phyloP scores from a whole-genome alignment of 2,888 invertebrate genomes.

The Oxystoma pomonae region DNA sequence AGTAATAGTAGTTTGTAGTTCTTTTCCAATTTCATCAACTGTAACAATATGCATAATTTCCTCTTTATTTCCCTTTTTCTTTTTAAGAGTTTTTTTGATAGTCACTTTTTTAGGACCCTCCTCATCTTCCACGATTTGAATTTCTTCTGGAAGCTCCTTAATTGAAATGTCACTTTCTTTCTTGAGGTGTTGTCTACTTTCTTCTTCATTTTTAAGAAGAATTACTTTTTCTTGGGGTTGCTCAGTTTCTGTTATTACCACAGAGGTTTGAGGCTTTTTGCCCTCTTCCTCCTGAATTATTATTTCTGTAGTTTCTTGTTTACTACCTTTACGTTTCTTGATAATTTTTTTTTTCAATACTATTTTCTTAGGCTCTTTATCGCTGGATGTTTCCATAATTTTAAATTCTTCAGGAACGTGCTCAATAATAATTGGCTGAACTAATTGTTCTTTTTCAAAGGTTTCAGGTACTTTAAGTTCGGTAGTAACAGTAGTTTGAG shows the following conservation, averaged over 20 bases:
- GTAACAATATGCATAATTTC: conserved; percentile 51
- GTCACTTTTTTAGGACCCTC: conserved; percentile 29
- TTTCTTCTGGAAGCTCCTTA: conserved; percentile 28
- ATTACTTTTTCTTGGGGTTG: conserved; percentile 28
- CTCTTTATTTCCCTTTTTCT: conserved; percentile 44
- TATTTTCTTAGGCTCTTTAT: conserved; percentile 30
- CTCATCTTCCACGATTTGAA: conserved; percentile 26
- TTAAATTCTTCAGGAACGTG: conserved; percentile 40
- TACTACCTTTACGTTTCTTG: conserved; percentile 43
- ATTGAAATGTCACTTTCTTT: conserved; percentile 33
- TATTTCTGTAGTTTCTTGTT: conserved; percentile 42
- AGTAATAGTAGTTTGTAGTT: conserved; percentile 42
- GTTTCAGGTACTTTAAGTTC: conserved; percentile 33
- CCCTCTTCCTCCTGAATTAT: conserved; percentile 39
- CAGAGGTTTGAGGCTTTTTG: conserved; percentile 39
- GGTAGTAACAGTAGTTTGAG: conserved; percentile 35
- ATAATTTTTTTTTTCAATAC: conserved; percentile 46
- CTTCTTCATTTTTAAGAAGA: conserved; percentile 31
- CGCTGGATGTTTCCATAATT: conserved; percentile 38
- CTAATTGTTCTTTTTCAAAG: conserved; percentile 29
- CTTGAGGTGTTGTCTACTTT: conserved; percentile 36
- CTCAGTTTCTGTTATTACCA: conserved; percentile 30
- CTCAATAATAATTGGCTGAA: conserved; percentile 28
- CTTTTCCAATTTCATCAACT: conserved; percentile 44
- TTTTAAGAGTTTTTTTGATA: conserved; percentile 27